Evolutionary conservation across 2,888 invertebrate species (phyloP), one percentile per base, ranked within the genome.

Genomic region (Drosophila meridiana): DNA sequence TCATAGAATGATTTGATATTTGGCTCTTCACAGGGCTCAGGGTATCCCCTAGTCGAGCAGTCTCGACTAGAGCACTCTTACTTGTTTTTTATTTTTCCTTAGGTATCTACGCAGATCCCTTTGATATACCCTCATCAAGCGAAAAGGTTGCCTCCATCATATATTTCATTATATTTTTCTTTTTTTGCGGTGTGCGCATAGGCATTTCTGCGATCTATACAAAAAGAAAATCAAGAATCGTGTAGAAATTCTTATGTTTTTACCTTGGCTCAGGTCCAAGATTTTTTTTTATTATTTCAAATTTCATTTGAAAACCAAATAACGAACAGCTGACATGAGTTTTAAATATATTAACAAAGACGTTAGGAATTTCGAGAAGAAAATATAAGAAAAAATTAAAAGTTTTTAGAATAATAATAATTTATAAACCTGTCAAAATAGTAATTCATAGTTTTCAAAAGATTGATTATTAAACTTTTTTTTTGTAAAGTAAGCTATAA

Each of bases 51-150:
- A n/a, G n/a, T n/a, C n/a, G n/a, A n/a, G n/a, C n/a, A n/a, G n/a
- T n/a, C n/a, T n/a, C n/a, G n/a, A n/a, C n/a, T n/a, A n/a, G n/a
- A n/a, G n/a, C n/a, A n/a, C n/a, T n/a, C n/a, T n/a, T n/a, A n/a
- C n/a, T n/a, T n/a, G n/a, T n/a, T 20, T 20, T 20, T 20, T 20
- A 20, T 47, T 47, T 26, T 38, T 32, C n/a, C 55, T 40, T 53
- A 47, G 11, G 60, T 79, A 14, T 62, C 45, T 38, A 40, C 60
- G 56, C 30, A 70, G 76, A 50, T 61, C 75, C 58, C 30, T 47
- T 42, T 36, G 11, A 32, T 57, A 66, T 60, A 79, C 79, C 82
- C 82, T 78, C 56, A 64, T 79, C 82, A 82, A 66, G 61, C 45
- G 36, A 58, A 65, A 69, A 52, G 61, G 62, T 60, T 50, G 34